phyloP scores from a whole-genome alignment of 2,113 vertebrate genomes.

The Corydoras maculifer region DNA sequence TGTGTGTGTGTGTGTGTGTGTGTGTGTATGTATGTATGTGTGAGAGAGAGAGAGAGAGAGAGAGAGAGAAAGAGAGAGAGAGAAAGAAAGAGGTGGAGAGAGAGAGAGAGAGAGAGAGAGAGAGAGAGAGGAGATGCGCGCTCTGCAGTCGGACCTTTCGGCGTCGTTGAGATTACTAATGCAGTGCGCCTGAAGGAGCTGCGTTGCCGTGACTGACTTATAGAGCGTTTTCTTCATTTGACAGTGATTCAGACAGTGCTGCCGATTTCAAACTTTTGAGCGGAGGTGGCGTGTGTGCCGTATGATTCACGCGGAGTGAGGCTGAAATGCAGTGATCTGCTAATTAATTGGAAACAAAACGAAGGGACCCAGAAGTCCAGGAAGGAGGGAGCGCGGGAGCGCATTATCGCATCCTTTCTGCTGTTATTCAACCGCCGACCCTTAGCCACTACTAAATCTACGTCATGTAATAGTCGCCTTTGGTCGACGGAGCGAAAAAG shows the following conservation, averaged over 20 bases:
- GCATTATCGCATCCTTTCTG: slow-evolving; percentile 33
- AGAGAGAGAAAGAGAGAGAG: slow-evolving; percentile 33
- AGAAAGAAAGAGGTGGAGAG: slow-evolving; percentile 40
- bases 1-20: slow-evolving; percentile 28
- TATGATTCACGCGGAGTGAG: slow-evolving; percentile 33
- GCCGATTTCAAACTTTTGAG: slow-evolving; percentile 54
- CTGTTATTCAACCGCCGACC: slow-evolving; percentile 21
- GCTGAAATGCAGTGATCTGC: slow-evolving; percentile 43
- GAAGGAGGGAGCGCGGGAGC: slow-evolving; percentile 37
- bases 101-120: slow-evolving; percentile 35
- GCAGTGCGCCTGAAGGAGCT: slow-evolving; percentile 48
- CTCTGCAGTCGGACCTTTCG: slow-evolving; percentile 64
- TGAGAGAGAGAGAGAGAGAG: slow-evolving; percentile 30
- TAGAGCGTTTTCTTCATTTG: slow-evolving; percentile 35
- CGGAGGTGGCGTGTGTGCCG: slow-evolving; percentile 31
- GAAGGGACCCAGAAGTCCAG: slow-evolving; percentile 34
- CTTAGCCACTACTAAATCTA: neutral
- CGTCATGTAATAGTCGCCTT: slow-evolving; percentile 22
- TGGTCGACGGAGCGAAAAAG: slow-evolving; percentile 36
- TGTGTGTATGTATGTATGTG: slow-evolving; percentile 27
- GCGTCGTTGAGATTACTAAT: slow-evolving; percentile 56
- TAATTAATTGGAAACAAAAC: slow-evolving; percentile 47
- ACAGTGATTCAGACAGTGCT: slow-evolving; percentile 34
- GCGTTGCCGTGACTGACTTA: slow-evolving; percentile 49
- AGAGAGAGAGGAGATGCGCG: slow-evolving; percentile 36